phyloP scores from a whole-genome alignment of 2,113 vertebrate species.

The Periophthalmus modestus region DNA sequence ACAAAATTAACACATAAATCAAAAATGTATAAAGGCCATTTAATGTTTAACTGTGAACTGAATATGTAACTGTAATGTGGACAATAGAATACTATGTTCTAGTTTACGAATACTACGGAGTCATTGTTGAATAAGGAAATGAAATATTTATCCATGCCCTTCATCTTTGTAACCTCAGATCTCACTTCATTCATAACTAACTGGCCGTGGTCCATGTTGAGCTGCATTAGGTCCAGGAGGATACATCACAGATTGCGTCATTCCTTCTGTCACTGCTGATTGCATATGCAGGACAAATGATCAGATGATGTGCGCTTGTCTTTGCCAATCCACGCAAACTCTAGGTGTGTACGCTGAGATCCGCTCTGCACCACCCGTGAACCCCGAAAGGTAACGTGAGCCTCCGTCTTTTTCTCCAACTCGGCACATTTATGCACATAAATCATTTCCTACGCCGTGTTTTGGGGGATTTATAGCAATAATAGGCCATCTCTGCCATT shows the following conservation, averaged over 20 bases:
- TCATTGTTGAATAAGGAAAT: not conserved
- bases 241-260: conserved; percentile 36
- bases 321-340: conserved; percentile 75
- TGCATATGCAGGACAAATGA: conserved; percentile 65
- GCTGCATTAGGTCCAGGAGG: conserved; percentile 18
- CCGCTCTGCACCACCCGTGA: conserved; percentile 72
- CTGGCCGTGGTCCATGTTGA: not conserved
- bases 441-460: conserved; percentile 79
- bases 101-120: not conserved
- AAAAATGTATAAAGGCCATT: too few relatives aligned
- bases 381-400: conserved; percentile 75
- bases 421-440: conserved; percentile 75
- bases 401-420: conserved; percentile 66
- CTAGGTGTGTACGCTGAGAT: conserved; percentile 72
- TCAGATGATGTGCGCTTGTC: conserved; percentile 67
- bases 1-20: too few relatives aligned
- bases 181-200: conserved; percentile 5
- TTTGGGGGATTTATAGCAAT: conserved; percentile 77
- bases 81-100: not conserved
- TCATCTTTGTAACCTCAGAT: conserved; percentile 14
- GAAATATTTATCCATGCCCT: not conserved
- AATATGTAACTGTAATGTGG: too few relatives aligned
- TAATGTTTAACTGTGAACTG: too few relatives aligned
- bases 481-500: conserved; percentile 76
- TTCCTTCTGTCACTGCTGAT: conserved; percentile 57